Conservation (phyloP, 2,113 vertebrate genomes). For the Tetraodon nigroviridis region DNA sequence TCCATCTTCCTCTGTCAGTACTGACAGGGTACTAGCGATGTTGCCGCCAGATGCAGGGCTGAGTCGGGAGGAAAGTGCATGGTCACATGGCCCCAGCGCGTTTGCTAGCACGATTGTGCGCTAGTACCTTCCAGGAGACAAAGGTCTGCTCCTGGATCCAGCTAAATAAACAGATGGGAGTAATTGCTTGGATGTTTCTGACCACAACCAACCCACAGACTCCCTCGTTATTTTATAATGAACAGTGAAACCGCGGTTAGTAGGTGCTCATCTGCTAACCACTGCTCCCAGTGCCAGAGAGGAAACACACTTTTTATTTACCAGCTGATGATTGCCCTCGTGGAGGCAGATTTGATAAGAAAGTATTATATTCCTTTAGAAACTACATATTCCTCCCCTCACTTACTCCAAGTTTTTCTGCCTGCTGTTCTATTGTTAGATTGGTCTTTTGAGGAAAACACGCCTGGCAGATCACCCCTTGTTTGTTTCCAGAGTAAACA, state of each 20-base stretch:
- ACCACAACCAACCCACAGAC: conserved; percentile 13
- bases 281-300: not conserved
- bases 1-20: conserved; percentile 4
- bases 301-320: not conserved
- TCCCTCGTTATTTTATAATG: conserved; percentile 2
- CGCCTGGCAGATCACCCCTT: not conserved
- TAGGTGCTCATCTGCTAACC: not conserved
- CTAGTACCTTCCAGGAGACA: not conserved
- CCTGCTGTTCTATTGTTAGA: conserved; percentile 4
- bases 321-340: not conserved
- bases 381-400: not conserved
- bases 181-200: not conserved
- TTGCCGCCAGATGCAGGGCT: conserved; percentile 32
- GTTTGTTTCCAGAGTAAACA: conserved; percentile 3
- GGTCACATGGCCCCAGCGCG: conserved; percentile 4
- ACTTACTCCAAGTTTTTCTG: not conserved
- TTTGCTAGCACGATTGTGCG: conserved; percentile 5
- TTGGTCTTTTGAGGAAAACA: not conserved
- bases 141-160: conserved; percentile 8
- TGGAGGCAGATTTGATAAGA: not conserved
- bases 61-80: conserved; percentile 11
- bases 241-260: conserved; percentile 7
- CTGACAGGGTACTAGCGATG: not conserved
- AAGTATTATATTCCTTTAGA: not conserved
- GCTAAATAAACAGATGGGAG: conserved; percentile 2